phyloP scores from a whole-genome alignment of 1,140 invertebrate species.

The Zaprionus lachaisei region DNA sequence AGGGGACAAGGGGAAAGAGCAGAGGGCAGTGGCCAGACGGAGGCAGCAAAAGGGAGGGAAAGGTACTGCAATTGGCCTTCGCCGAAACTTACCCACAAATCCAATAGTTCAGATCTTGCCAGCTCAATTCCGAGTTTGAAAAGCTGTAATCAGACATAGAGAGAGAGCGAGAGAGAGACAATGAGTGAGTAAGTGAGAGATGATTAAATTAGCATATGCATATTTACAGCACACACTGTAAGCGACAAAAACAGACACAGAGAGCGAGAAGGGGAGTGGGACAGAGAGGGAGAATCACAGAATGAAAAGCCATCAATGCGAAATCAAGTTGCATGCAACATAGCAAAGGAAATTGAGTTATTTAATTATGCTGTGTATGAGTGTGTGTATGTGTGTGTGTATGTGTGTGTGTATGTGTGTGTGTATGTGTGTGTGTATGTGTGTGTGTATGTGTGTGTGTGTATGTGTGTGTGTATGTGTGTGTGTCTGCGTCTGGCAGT shows the following conservation, averaged over 20 bases:
- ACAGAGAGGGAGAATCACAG: constrained; percentile 16
- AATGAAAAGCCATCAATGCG: constrained; percentile 58
- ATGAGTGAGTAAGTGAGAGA: constrained; percentile 24
- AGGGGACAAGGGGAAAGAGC: background rate
- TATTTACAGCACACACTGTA: constrained; percentile 38
- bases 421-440: too few species aligned
- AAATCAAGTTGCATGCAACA: constrained; percentile 50
- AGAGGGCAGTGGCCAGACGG: background rate
- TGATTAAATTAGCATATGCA: constrained; percentile 67
- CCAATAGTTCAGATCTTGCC: constrained; percentile 18
- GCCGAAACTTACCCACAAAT: constrained; percentile 36
- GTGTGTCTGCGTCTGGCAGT: background rate
- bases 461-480: too few species aligned
- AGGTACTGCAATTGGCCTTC: too few species aligned
- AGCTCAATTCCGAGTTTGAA: constrained; percentile 31
- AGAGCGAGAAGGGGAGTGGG: constrained; percentile 1
- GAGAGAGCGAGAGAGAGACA: constrained; percentile 12
- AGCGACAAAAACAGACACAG: constrained; percentile 17
- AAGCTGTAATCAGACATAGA: constrained; percentile 46
- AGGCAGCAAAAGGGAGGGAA: background rate
- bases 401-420: background rate
- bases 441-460: too few species aligned
- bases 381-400: background rate
- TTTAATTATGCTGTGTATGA: constrained; percentile 24
- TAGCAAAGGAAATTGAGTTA: constrained; percentile 51